Percentiles rank a stretch among this genome's conserved stretches.
Evolutionary conservation across 1,140 invertebrate species (phyloP).

Genomic region (Pogonus chalceus): DNA sequence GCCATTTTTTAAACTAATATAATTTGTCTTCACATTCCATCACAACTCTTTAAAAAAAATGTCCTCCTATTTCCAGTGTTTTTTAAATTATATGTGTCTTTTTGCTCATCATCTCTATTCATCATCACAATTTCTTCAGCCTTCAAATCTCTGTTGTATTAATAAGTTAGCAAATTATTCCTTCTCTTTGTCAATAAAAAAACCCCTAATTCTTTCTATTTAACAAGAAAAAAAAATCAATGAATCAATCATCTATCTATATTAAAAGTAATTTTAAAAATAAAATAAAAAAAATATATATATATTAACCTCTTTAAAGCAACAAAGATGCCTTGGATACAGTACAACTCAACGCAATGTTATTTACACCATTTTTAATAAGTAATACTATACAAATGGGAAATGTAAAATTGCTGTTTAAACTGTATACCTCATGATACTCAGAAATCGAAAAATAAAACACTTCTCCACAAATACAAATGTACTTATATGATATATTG

Average conservation of each 20-base stretch:
- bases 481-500: constrained; percentile 39
- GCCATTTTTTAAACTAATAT: no score
- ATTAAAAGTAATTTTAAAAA: constrained; percentile 24
- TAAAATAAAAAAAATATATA: neutral
- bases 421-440: constrained; percentile 33
- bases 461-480: constrained; percentile 27
- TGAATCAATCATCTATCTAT: neutral
- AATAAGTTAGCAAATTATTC: no score
- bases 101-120: no score
- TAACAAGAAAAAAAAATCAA: constrained; percentile 10
- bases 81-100: no score
- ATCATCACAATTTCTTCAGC: no score
- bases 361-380: constrained; percentile 21
- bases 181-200: no score
- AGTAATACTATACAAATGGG: constrained; percentile 27
- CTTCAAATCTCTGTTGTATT: no score
- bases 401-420: constrained; percentile 29
- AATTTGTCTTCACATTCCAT: no score
- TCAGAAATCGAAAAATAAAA: constrained; percentile 22
- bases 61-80: no score
- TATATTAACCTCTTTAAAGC: constrained; percentile 1
- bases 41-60: no score
- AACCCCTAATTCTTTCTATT: no score
- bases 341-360: constrained; percentile 31
- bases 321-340: constrained; percentile 35